These are phyloP conservation scores for Zygogramma bicolorata DNA, from an alignment of 2,888 invertebrate species.

Conservation along the genomic window DNA sequence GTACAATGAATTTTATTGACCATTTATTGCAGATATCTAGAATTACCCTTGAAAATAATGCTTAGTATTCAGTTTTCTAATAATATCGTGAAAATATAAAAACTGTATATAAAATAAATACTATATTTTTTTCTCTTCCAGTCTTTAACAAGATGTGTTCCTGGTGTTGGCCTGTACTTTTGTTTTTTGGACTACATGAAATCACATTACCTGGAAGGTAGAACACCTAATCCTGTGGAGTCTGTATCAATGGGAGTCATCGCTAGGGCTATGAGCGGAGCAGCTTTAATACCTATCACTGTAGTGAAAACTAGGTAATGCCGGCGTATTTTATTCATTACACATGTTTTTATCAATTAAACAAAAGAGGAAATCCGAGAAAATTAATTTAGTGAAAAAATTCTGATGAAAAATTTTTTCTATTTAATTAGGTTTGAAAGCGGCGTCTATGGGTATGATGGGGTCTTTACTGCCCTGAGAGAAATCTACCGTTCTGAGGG, in stretches of 20 bases:
- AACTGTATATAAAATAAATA: too few relatives aligned
- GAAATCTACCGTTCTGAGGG: slow-evolving; percentile 85
- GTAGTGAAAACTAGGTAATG: slow-evolving; percentile 89
- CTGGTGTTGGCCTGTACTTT: slow-evolving; percentile 92
- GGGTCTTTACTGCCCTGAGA: slow-evolving; percentile 77
- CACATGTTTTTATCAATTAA: too few relatives aligned
- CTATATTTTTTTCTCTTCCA: slow-evolving; percentile 64
- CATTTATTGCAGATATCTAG: too few relatives aligned
- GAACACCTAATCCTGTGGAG: slow-evolving; percentile 76
- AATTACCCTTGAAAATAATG: too few relatives aligned
- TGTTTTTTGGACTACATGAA: slow-evolving; percentile 85
- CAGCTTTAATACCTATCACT: slow-evolving; percentile 87
- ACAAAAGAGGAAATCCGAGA: too few relatives aligned
- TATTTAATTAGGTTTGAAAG: slow-evolving; percentile 75
- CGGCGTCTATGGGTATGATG: slow-evolving; percentile 83
- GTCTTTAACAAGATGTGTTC: slow-evolving; percentile 86
- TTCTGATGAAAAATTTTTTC: too few relatives aligned
- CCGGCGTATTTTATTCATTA: neutral
- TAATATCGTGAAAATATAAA: too few relatives aligned
- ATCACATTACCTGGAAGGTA: slow-evolving; percentile 70
- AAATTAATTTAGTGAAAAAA: too few relatives aligned
- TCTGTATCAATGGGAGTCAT: slow-evolving; percentile 80
- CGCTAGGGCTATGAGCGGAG: slow-evolving; percentile 84
- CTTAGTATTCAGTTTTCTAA: too few relatives aligned
- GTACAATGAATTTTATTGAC: too few relatives aligned